Evolutionary conservation across 2,797 vertebrate genomes (phyloP).

Genomic region (Mormyrus proboscirostris): DNA sequence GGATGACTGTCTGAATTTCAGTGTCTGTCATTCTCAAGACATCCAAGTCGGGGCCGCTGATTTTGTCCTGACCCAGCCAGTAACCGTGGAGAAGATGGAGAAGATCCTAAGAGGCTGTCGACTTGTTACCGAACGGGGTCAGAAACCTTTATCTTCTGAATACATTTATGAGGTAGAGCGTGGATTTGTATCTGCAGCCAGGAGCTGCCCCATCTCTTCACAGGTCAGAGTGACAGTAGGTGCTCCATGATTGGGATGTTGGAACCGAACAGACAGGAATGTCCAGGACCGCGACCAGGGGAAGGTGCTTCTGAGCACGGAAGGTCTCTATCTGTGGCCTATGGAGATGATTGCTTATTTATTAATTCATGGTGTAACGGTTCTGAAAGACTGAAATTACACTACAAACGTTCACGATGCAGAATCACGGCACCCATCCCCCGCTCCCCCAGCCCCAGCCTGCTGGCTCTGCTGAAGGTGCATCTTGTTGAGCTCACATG

Average conservation of each 20-base stretch:
- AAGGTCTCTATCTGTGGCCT: constrained; percentile 9
- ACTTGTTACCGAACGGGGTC: constrained; percentile 25
- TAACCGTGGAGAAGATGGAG: constrained; percentile 42
- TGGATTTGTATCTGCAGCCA: not conserved
- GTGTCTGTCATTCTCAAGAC: constrained; percentile 31
- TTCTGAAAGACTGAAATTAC: not conserved
- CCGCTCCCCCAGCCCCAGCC: not conserved
- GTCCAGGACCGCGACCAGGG: not conserved
- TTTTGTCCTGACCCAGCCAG: constrained; percentile 43
- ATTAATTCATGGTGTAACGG: not conserved
- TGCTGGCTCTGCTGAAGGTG: not conserved
- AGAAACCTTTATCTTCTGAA: not conserved
- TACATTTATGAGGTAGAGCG: not conserved
- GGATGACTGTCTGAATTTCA: not conserved
- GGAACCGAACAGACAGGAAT: not conserved
- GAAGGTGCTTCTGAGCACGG: not conserved
- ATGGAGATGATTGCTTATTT: not conserved
- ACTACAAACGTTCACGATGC: not conserved
- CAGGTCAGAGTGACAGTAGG: constrained; percentile 9
- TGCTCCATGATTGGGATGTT: not conserved
- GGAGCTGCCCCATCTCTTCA: not conserved
- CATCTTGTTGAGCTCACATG: not conserved
- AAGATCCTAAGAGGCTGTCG: constrained; percentile 40
- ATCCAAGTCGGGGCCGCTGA: constrained; percentile 41
- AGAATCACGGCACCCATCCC: not conserved